These are phyloP conservation scores for Venustoraphidia nigricollis DNA, from an alignment of 2,888 invertebrate species.

Conservation along the genomic window DNA sequence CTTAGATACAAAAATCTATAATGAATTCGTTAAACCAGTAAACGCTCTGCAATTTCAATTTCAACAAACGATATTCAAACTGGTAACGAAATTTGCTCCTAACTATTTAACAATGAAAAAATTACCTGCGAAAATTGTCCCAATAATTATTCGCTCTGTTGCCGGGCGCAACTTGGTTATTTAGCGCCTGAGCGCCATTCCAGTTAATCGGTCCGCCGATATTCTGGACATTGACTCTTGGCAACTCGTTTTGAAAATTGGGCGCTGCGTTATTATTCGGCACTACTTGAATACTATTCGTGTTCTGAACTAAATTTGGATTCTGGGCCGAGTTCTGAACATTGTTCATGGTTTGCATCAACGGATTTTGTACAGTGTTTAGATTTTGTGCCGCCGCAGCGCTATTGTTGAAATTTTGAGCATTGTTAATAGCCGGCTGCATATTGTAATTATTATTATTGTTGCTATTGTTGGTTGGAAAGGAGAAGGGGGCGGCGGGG, in stretches of 20 bases:
- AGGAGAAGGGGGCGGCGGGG: slow-evolving; percentile 31
- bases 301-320: too few relatives aligned
- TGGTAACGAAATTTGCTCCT: too few relatives aligned
- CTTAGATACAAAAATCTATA: background rate
- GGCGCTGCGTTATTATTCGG: too few relatives aligned
- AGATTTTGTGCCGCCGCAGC: too few relatives aligned
- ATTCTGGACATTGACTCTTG: too few relatives aligned
- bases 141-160: slow-evolving; percentile 86
- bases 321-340: too few relatives aligned
- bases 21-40: background rate
- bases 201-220: slow-evolving; percentile 15
- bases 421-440: slow-evolving; percentile 30
- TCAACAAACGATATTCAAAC: too few relatives aligned
- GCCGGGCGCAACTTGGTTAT: slow-evolving; percentile 83
- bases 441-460: slow-evolving; percentile 10
- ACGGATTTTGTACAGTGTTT: too few relatives aligned
- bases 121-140: slow-evolving; percentile 85
- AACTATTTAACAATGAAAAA: slow-evolving; percentile 6
- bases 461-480: slow-evolving; percentile 12
- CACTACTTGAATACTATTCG: too few relatives aligned
- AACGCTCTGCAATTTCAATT: too few relatives aligned
- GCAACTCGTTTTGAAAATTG: too few relatives aligned
- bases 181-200: slow-evolving; percentile 42
- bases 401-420: slow-evolving; percentile 7
- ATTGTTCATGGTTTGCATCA: too few relatives aligned